Evolutionary conservation across 2,113 vertebrate genomes (phyloP), one percentile per base, ranked within the genome.

Genomic region (Eulemur macaco): DNA sequence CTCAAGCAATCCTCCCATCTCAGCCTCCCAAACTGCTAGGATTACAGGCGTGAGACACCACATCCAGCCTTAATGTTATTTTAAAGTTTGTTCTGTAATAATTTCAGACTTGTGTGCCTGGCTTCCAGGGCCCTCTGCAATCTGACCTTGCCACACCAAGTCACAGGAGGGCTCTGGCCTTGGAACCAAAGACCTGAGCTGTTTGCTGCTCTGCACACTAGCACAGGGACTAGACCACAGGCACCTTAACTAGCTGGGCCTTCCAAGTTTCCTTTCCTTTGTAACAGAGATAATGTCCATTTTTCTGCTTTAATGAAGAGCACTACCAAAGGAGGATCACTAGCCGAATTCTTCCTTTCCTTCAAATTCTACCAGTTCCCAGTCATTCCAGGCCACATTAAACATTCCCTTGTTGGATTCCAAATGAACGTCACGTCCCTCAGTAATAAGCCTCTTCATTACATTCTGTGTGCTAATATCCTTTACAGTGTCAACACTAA

Each of bases 281-380:
- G 12, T 17, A 81, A 45, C 18, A 17, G 29, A 83, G 42, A 31
- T 64, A 88, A 54, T 1, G 77, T 21, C 77, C 54, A 60, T 29
- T 17, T 45, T 47, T 78, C 74, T 73, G 27, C 60, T 14, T 73
- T 83, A 39, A 42, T 47, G 29, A 95, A 54, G 56, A 73, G 34
- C 73, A 29, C 47, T 18, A 81, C 12, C 76, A 29, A 71, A 78
- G 87, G 18, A 83, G 2, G 37, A 29, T 39, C 14, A 2, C 27
- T 31, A 86, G 81, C 45, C 76, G 84, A 34, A 60, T 73, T 25
- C 89, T 91, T 74, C 83, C 71, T 81, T 66, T 87, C 89, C 29
- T 54, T 83, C 31, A 10, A 52, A 37, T 76, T 25, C 45, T 11
- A 69, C 37, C 9, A 84, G 45, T 66, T 45, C 50, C 8, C 42